Conservation (phyloP, 2,797 vertebrate species). For the Lemur catta region DNA sequence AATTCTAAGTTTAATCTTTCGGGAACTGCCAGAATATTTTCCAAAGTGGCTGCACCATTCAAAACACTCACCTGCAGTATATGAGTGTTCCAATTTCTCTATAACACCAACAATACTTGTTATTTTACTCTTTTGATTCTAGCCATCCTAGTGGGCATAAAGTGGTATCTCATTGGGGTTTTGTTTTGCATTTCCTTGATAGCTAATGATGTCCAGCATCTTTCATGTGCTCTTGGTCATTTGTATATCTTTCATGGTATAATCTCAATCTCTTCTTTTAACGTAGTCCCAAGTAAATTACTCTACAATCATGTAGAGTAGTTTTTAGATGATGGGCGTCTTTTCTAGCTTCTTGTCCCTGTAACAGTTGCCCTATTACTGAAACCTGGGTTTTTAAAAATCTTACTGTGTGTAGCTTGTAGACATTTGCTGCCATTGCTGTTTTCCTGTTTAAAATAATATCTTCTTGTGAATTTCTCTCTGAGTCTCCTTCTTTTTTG, state of each 20-base stretch:
- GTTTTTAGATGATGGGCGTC: not conserved
- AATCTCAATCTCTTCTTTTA: not conserved
- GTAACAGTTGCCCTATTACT: not conserved
- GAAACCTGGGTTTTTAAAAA: constrained; percentile 2
- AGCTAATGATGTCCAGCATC: not conserved
- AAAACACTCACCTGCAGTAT: no score
- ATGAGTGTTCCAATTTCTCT: not conserved
- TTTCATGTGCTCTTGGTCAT: not conserved
- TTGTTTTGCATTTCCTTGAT: not conserved
- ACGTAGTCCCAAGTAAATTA: not conserved
- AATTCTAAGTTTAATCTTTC: not conserved
- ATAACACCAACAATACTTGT: not conserved
- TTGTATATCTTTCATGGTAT: not conserved
- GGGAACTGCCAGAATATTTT: not conserved
- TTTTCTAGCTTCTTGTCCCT: not conserved
- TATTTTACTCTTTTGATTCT: not conserved
- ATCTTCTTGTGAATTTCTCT: not conserved
- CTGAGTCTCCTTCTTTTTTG: not conserved
- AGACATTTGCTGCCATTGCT: not conserved
- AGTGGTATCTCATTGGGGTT: not conserved
- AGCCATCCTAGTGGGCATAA: not conserved
- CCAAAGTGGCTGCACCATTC: not conserved
- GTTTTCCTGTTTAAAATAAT: not conserved
- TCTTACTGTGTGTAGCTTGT: not conserved
- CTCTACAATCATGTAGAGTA: not conserved